Evolutionary conservation across 2,888 invertebrate genomes (phyloP).

Genomic region (Volucella bombylans): DNA sequence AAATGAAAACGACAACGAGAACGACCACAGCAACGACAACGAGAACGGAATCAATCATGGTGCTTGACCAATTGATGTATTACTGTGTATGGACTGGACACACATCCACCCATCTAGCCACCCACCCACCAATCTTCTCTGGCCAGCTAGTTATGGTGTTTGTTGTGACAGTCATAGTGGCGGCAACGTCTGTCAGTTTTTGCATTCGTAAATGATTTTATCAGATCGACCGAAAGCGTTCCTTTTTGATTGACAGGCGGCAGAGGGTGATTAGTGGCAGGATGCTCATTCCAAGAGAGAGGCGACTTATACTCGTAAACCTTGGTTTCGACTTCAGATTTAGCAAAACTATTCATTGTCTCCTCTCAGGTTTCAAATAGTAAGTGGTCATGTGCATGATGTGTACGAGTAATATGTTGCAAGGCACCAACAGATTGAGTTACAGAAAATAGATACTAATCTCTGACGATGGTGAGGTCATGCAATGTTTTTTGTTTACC

Average conservation of each 20-base stretch:
- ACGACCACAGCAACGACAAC: neutral
- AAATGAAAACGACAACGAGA: constrained; percentile 5
- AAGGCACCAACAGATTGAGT: constrained; percentile 50
- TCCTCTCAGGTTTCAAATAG: constrained; percentile 54
- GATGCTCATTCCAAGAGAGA: constrained; percentile 49
- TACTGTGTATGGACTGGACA: constrained; percentile 28
- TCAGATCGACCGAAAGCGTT: constrained; percentile 42
- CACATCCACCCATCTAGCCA: constrained; percentile 56
- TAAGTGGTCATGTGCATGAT: constrained; percentile 67
- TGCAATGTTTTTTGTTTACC: constrained; percentile 1
- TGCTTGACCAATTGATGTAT: constrained; percentile 57
- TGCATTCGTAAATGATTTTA: constrained; percentile 54
- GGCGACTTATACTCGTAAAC: constrained; percentile 40
- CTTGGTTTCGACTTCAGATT: constrained; percentile 55
- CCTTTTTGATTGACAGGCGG: constrained; percentile 22
- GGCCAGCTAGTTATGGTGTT: constrained; percentile 36
- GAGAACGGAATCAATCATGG: constrained; percentile 52
- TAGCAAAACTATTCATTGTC: constrained; percentile 54
- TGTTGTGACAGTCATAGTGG: constrained; percentile 51
- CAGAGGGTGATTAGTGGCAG: constrained; percentile 44
- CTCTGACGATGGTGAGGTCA: constrained; percentile 64
- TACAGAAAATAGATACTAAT: constrained; percentile 57
- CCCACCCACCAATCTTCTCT: constrained; percentile 37
- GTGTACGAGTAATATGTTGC: constrained; percentile 58
- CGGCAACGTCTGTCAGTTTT: constrained; percentile 41